Base-by-base conservation (phyloP, 2,797 vertebrate genomes). In the Galaxias olidus region DNA sequence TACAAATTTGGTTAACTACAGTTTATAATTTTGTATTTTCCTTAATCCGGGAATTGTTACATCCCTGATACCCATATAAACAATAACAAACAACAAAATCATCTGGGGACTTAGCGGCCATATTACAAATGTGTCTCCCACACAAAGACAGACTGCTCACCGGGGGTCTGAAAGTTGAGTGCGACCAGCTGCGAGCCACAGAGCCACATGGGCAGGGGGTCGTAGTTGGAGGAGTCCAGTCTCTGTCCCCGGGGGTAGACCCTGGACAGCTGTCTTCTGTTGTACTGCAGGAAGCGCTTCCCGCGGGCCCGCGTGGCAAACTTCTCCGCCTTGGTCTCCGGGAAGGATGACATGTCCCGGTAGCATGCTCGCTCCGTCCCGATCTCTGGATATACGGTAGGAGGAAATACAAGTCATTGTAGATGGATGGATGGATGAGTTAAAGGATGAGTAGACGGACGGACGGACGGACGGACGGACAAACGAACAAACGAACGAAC, bases 341-440 rank as follows among this genome's bases (percentile, higher is more conserved):
- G 97, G 79, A 99, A 98, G 30, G 97, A 99, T 0, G 97, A 99
- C 97, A 99, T 99, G 71, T 99, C 97, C 57, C 95, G 86, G 86
- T 96, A 98, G 73, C 95, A 98, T 17, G 96, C 94, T 14, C 95
- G 88, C 72, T 99, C 97, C 0, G 96, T 97, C 73, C 96, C 95
- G 0, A 99, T 99, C 87, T 98, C 97, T 99, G 89, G 4, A 53
- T 64, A 19, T 47, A n/a, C 47, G 41, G 17, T 47, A 40, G 14
- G 53, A 6, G 1, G 20, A 12, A 10, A 61, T 15, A 52, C 67
- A 69, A 30, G 30, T 3, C 30, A 30, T 6, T 30, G n/a, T n/a
- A n/a, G n/a, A n/a, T n/a, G 6, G 18, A n/a, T 30, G 1, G 43
- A 30, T 30, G 30, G 30, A 30, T 30, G 30, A 30, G 30, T 30